Percentiles rank a stretch among this genome's conserved stretches.
Conservation (phyloP, 2,797 vertebrate genomes). For the Malacoraja senta region DNA sequence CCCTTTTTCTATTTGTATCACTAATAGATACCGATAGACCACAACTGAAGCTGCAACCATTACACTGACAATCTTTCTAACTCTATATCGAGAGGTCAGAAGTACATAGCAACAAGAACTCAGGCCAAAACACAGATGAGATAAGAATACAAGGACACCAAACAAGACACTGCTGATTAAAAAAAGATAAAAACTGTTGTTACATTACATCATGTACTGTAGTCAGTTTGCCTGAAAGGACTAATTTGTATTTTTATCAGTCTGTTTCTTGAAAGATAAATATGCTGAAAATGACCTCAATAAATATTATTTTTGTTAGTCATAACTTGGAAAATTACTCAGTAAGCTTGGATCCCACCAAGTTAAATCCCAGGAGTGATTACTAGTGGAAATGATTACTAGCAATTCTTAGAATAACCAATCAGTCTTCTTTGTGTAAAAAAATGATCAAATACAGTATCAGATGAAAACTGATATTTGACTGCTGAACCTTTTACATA, state of each 20-base stretch:
- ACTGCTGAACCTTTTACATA: not conserved
- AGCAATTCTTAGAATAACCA: not conserved
- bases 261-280: not conserved
- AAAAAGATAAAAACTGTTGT: not conserved
- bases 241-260: not conserved
- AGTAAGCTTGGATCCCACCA: not conserved
- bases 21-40: not conserved
- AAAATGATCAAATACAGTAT: not conserved
- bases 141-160: not conserved
- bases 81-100: not conserved
- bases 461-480: not conserved
- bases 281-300: not conserved
- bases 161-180: not conserved
- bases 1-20: not conserved
- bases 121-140: not conserved
- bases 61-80: not conserved
- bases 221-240: not conserved
- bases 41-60: not conserved
- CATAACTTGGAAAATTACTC: constrained; percentile 32
- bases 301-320: constrained; percentile 34
- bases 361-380: constrained; percentile 10
- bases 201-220: not conserved
- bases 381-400: constrained; percentile 18
- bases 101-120: not conserved
- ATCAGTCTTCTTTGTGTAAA: not conserved